These are phyloP conservation scores for Dione juno DNA, from an alignment of 2,888 invertebrate species.

Conservation along the genomic window DNA sequence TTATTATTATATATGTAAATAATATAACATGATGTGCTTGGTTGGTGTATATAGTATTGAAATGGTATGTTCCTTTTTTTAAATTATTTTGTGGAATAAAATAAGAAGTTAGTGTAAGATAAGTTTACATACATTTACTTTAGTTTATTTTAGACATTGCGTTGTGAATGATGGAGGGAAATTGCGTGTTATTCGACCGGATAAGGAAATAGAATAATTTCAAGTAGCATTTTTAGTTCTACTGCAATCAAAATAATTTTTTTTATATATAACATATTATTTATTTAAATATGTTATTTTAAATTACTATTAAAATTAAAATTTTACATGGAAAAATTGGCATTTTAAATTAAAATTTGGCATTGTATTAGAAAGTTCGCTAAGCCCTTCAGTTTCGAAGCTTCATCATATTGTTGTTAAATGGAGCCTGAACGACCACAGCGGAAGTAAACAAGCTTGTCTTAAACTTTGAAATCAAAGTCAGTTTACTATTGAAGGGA, in stretches of 20 bases:
- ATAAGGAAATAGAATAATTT: not conserved
- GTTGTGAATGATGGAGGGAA: not conserved
- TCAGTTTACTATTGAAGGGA: not conserved
- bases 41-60: slow-evolving; percentile 27
- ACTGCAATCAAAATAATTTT: no score
- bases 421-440: slow-evolving; percentile 15
- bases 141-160: not conserved
- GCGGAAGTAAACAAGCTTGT: slow-evolving; percentile 29
- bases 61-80: slow-evolving; percentile 28
- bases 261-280: no score
- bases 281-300: not conserved
- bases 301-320: no score
- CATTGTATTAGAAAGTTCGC: slow-evolving; percentile 1
- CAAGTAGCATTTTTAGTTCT: no score
- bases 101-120: no score
- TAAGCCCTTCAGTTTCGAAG: not conserved
- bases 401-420: slow-evolving; percentile 17
- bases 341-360: not conserved
- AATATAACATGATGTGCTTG: slow-evolving; percentile 37
- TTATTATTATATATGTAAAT: slow-evolving; percentile 16
- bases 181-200: not conserved
- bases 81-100: no score
- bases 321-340: not conserved
- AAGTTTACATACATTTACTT: no score
- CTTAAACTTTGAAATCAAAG: slow-evolving; percentile 22